Percentiles rank a stretch among this genome's conserved stretches.
Evolutionary conservation across 2,888 invertebrate species (phyloP).

Genomic region (Amaurobius ferox): DNA sequence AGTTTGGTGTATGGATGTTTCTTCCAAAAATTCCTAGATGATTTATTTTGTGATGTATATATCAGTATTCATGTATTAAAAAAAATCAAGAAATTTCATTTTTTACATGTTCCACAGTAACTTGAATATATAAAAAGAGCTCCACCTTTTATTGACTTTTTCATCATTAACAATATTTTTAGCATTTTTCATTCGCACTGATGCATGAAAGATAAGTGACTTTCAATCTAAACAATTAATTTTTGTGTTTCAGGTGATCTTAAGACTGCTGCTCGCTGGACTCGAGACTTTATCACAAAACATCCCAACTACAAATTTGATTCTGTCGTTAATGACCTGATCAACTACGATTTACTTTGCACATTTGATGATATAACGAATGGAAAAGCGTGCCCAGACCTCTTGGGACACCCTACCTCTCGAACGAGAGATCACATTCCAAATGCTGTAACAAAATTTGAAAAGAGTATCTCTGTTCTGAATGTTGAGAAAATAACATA

Average conservation of each 20-base stretch:
- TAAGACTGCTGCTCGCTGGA: conserved; percentile 95
- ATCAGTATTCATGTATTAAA: too few species aligned
- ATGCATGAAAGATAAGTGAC: too few species aligned
- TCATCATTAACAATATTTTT: too few species aligned
- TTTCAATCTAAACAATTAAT: too few species aligned
- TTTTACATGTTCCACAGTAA: too few species aligned
- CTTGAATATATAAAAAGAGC: too few species aligned
- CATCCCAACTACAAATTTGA: conserved; percentile 95
- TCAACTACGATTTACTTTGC: conserved; percentile 91
- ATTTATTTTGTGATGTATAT: too few species aligned
- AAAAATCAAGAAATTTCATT: too few species aligned
- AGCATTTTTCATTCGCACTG: too few species aligned
- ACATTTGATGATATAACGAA: conserved; percentile 59
- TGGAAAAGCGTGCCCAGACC: conserved; percentile 59
- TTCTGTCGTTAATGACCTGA: conserved; percentile 89
- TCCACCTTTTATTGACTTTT: too few species aligned
- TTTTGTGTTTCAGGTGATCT: conserved; percentile 85
- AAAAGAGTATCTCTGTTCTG: conserved; percentile 49
- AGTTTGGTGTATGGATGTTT: too few species aligned
- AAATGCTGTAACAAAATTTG: conserved; percentile 52
- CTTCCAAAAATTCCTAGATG: too few species aligned
- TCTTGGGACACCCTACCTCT: conserved; percentile 55
- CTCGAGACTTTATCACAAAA: conserved; percentile 89
- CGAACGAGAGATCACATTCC: conserved; percentile 63
- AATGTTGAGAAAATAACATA: conserved; percentile 19